These are phyloP conservation scores for Ophion ellenae DNA, from an alignment of 2,888 invertebrate genomes.

Conservation along the genomic window DNA sequence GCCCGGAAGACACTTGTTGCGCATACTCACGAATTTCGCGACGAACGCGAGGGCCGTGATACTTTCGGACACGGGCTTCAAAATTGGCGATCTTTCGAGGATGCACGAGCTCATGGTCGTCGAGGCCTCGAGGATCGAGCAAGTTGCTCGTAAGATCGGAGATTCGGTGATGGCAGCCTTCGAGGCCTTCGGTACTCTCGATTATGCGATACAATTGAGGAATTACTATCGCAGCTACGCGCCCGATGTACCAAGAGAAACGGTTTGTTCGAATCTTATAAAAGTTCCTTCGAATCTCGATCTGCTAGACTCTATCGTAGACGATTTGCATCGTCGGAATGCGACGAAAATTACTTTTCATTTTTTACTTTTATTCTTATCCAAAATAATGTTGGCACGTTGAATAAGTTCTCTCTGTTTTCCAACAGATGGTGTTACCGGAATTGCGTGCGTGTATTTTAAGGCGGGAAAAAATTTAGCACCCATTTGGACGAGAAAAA, in stretches of 20 bases:
- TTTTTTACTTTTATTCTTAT: too few relatives aligned
- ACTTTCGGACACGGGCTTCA: conserved; percentile 72
- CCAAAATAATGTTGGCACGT: too few relatives aligned
- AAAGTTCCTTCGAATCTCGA: background rate
- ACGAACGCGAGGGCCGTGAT: conserved; percentile 63
- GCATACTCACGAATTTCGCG: conserved; percentile 67
- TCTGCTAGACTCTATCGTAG: background rate
- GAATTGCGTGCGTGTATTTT: too few relatives aligned
- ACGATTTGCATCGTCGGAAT: too few relatives aligned
- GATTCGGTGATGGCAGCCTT: conserved; percentile 60
- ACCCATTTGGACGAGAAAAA: too few relatives aligned
- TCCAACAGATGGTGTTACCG: too few relatives aligned
- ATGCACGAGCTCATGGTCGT: conserved; percentile 73
- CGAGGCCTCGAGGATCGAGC: conserved; percentile 69
- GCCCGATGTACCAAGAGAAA: conserved; percentile 48
- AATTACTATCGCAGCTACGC: conserved; percentile 71
- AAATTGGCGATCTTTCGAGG: conserved; percentile 69
- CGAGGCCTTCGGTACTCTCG: conserved; percentile 69
- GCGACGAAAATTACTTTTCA: too few relatives aligned
- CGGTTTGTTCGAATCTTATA: background rate
- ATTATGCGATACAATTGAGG: conserved; percentile 61
- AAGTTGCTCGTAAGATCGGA: conserved; percentile 58
- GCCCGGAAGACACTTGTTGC: conserved; percentile 73
- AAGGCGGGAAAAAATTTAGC: too few relatives aligned
- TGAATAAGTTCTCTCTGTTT: too few relatives aligned